Percentiles rank a stretch among this genome's conserved stretches.
Evolutionary conservation across 1,140 invertebrate genomes (phyloP).

Genomic region (Solenopsis invicta): DNA sequence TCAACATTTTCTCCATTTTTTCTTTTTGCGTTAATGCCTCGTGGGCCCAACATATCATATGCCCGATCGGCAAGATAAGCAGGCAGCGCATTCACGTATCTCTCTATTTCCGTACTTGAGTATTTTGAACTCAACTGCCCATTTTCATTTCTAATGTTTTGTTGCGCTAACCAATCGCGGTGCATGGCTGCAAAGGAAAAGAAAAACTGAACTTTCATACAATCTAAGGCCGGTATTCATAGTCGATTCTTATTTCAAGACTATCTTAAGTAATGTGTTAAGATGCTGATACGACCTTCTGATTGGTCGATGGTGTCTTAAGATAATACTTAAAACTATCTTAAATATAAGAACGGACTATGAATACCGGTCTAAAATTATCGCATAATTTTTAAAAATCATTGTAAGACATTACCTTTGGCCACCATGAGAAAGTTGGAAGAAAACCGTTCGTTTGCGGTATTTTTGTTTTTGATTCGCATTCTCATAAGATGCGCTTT

Average conservation of each 20-base stretch:
- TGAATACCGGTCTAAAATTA: not conserved
- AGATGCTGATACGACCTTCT: too few relatives aligned
- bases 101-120: not conserved
- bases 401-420: not conserved
- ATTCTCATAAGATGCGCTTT: slow-evolving; percentile 17
- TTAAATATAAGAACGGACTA: too few relatives aligned
- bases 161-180: not conserved
- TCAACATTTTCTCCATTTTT: not conserved
- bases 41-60: slow-evolving; percentile 29
- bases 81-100: slow-evolving; percentile 16
- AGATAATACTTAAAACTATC: too few relatives aligned
- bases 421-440: slow-evolving; percentile 26
- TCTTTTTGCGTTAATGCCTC: not conserved
- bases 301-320: too few relatives aligned
- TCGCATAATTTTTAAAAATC: not conserved
- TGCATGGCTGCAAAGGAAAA: slow-evolving; percentile 13
- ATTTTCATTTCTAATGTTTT: not conserved
- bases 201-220: too few relatives aligned
- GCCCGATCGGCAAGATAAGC: slow-evolving; percentile 27
- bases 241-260: too few relatives aligned
- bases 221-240: too few relatives aligned
- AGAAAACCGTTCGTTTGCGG: slow-evolving; percentile 1
- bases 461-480: not conserved
- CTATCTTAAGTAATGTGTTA: too few relatives aligned
- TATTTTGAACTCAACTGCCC: slow-evolving; percentile 18